Evolutionary conservation across 2,888 invertebrate genomes (phyloP), one percentile per base, ranked within the genome.

Genomic region (Boloria euphrosyne): DNA sequence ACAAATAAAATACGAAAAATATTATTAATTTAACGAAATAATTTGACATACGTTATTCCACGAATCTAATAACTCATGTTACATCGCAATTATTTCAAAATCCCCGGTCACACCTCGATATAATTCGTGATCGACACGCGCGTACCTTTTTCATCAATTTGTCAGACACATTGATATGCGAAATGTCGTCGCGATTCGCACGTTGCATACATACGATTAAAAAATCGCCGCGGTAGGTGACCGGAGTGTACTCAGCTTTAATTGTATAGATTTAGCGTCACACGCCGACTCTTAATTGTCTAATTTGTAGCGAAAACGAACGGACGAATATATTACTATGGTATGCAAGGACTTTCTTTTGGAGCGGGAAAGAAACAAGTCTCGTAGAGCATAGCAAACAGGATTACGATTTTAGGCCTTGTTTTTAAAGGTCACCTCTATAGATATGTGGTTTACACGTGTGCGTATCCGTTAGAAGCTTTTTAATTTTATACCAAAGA

Each of bases 221-320:
- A 87, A 87, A 92, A 90, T 89, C 92, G 78, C 75, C 80, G 91
- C 90, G 90, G 92, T 89, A 90, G 92, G 92, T 91, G 86, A 82
- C 85, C 83, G 78, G 77, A 75, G 86, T 88, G 86, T 86, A 87
- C 78, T 78, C 84, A 76, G 91, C 83, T 90, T 90, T 91, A 92
- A 92, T 91, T 89, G 79, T 87, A 92, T 92, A 91, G 91, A 89
- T 89, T 80, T 83, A 80, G 83, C 83, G 77, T 77, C 87, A 85
- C 84, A 83, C 69, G 62, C 71, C 79, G 92, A 89, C 89, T 92
- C 87, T 78, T 92, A 92, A 92, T 91, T 85, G 92, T 89, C 90
- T 92, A 88, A 91, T 91, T 92, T 92, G 85, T 84, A 85, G 87
- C 90, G 90, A 91, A 91, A 90, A 88, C 90, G 86, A 84, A 78